Evolutionary conservation across 2,113 vertebrate genomes (phyloP), one percentile per base, ranked within the genome.

Genomic region (Cynopterus brachyotis): DNA sequence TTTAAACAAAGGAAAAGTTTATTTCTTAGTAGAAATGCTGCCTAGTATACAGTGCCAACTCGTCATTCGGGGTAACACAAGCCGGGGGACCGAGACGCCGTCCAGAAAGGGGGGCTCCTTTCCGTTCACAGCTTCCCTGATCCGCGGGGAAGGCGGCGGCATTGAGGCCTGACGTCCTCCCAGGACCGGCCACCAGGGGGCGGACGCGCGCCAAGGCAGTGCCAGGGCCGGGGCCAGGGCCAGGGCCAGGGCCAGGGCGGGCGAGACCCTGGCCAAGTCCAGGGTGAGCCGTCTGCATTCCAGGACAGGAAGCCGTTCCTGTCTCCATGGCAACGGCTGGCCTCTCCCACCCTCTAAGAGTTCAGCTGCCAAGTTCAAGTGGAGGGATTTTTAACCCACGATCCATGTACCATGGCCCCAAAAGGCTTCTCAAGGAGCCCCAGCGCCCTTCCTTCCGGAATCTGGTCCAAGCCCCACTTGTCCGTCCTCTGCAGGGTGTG

Each of bases 341-440:
- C 7, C 62, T 73, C 32, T 47, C 40, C 79, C 12, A 22, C 66
- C 35, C 53, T 59, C 75, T 50, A 19, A 30, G 5, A 64, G 73
- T 66, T 83, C 93, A 94, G 88, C 82, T 83, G 73, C 69, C 66
- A 96, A 81, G 64, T 96, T 94, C 93, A 94, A 85, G 82, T 91
- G 89, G n/a, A 59, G 66, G 91, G 84, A 76, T 75, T 64, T 80
- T 60, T 83, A 30, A 73, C n/a, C n/a, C n/a, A n/a, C n/a, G 80
- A 93, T 62, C 84, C 94, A 92, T 83, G 79, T 85, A 57, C 87
- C 66, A 62, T 28, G 50, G 83, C 60, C 16, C 40, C 30, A 89
- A 67, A n/a, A 10, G 79, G 67, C 55, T 78, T 94, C 72, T 82
- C 78, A 28, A 57, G 84, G 62, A 78, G 47, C 45, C 35, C 84